Evolutionary conservation across 2,113 vertebrate species (phyloP), one percentile per base, ranked within the genome.

Genomic region (Lamprologus tigripictilis): DNA sequence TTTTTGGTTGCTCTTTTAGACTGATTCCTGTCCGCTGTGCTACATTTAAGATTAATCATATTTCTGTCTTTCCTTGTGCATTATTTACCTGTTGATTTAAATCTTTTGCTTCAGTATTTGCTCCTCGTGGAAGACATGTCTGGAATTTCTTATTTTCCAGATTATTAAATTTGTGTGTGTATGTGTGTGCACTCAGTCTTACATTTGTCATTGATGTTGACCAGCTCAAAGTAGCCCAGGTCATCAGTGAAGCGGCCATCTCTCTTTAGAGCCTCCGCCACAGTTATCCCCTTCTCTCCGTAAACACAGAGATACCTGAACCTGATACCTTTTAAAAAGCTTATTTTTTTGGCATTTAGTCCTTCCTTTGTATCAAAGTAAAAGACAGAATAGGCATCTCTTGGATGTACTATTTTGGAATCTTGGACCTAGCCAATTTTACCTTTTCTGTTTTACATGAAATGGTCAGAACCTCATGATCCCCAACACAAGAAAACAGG

Each of bases 241-340:
- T 35, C 35, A 35, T 35, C 35, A 35, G 35, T 19, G 53, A 92
- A 90, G 76, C 90, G 90, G 9, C 90, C 88, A 11, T 93, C 92
- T 83, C 13, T 51, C 3, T 21, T 12, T 19, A 91, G 61, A 79
- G 85, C 82, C 1, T 92, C 76, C 4, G n/a, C 4, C 16, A 93
- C 82, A 26, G 76, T 90, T 16, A 45, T 87, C 4, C 42, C 82
- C 51, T 86, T 87, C 19, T 81, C 14, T 28, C 79, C 92, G 5
- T 89, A 93, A 6, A 93, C 80, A 49, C 76, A 58, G 13, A 90
- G 57, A 31, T 11, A 51, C 23, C 35, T 53, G 4, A 80, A n/a
- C n/a, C n/a, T n/a, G n/a, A n/a, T n/a, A 89, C 7, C 49, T 53
- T 90, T 45, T 9, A 80, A n/a, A 92, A 90, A 31, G 84, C 1